These are phyloP conservation scores for Ctenopoma kingsleyae DNA, from an alignment of 2,797 vertebrate species.

Conservation along the genomic window DNA sequence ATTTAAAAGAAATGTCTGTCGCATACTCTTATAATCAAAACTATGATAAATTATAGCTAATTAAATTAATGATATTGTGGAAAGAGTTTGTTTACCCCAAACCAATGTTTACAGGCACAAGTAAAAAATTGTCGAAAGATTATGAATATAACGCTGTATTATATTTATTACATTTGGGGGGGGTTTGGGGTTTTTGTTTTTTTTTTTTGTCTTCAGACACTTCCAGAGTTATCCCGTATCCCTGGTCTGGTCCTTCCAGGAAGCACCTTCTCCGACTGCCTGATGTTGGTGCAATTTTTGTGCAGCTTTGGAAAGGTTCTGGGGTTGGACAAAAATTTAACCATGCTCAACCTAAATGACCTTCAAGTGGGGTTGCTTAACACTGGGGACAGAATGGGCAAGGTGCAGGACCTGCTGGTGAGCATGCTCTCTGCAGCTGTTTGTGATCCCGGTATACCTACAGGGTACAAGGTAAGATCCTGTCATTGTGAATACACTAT, in stretches of 20 bases:
- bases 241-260: conserved; percentile 91
- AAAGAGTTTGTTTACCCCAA: neutral
- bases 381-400: conserved; percentile 86
- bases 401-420: conserved; percentile 93
- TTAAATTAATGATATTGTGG: neutral
- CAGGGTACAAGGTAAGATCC: conserved; percentile 89
- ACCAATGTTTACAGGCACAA: too few relatives aligned
- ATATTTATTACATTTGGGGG: neutral
- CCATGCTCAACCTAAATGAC: conserved; percentile 86
- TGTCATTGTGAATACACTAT: neutral
- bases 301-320: conserved; percentile 95
- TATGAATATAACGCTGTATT: neutral
- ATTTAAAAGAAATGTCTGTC: neutral
- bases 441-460: conserved; percentile 92
- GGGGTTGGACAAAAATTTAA: conserved; percentile 86
- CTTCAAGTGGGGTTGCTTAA: conserved; percentile 95
- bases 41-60: neutral
- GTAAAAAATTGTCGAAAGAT: neutral
- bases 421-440: conserved; percentile 91
- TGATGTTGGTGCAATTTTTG: conserved; percentile 96
- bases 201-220: conserved; percentile 80
- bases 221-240: conserved; percentile 91
- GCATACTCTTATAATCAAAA: neutral
- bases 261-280: conserved; percentile 91
- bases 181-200: too few relatives aligned